Evolutionary conservation across 1,140 invertebrate species (phyloP).

Genomic region (Leptonema lineaticorne): DNA sequence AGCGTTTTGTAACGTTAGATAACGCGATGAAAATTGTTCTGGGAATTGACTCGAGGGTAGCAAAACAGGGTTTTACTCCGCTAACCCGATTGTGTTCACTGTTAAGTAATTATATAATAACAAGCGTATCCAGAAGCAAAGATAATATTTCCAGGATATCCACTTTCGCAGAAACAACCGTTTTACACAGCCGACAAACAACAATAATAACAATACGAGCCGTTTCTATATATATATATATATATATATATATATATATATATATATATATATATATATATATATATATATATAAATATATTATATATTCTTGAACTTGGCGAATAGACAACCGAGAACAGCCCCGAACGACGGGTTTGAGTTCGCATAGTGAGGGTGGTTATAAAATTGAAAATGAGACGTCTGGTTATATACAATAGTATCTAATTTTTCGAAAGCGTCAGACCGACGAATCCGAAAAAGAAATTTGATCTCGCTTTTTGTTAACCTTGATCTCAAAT

Average conservation of each 20-base stretch:
- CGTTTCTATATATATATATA: neutral
- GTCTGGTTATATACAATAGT: too few species aligned
- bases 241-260: neutral
- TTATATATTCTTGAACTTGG: too few species aligned
- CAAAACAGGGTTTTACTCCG: neutral
- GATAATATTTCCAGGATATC: too few species aligned
- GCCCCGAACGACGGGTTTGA: too few species aligned
- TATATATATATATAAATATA: neutral
- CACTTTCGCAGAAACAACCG: too few species aligned
- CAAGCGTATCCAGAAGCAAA: neutral
- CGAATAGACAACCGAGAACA: too few species aligned
- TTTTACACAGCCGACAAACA: too few species aligned
- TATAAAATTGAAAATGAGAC: neutral
- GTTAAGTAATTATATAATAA: neutral
- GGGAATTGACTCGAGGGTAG: neutral
- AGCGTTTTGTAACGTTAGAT: too few species aligned
- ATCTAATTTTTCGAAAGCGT: too few species aligned
- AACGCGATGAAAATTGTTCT: neutral
- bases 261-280: neutral
- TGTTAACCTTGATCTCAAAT: conserved; percentile 10
- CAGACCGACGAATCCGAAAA: neutral
- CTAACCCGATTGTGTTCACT: conserved; percentile 5
- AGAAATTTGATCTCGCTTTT: conserved; percentile 16
- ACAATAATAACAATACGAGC: too few species aligned
- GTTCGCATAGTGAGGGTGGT: too few species aligned